Base-by-base conservation (phyloP, 2,797 vertebrate genomes). In the Falco naumanni region DNA sequence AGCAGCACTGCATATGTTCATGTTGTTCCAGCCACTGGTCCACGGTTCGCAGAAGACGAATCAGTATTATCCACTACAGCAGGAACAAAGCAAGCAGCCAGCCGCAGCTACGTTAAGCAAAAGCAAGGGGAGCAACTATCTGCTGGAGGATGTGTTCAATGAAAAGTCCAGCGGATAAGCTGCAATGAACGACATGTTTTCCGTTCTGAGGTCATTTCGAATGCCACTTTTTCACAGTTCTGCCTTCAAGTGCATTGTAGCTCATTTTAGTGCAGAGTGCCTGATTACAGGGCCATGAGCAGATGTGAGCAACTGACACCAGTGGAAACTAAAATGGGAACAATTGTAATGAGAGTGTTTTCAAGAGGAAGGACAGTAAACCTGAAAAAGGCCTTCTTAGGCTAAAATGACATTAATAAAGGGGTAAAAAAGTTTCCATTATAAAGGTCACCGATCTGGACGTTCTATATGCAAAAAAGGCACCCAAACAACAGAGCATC, bases 401-500 rank as follows among this genome's bases (percentile, higher is more conserved):
- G 31, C 14, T 74, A 43, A 72, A 86, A 51, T 16, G 2, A 29
- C n/a, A 70, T 14, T 45, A 88, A 76, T 0, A 1, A 3, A 18
- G 4, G 10, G 12, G 7, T 15, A 3, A 11, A 39, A 69, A 1
- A 2, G 3, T 13, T 7, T 13, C 7, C 18, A 5, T 10, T 47
- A 61, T 6, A 50, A 65, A 76, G 14, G 25, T 48, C 13, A 6
- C 9, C 11, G 51, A 34, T 41, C 22, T 72, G n/a, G n/a, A 76
- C 50, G 63, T 25, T 74, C 31, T 29, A 18, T 9, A 81, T 11
- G 10, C 41, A 84, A 79, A 76, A 81, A 19, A 84, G 5, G 34
- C 50, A 75, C 6, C 5, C 18, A 31, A 61, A 84, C 13, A 68
- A 51, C 19, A 74, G 4, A 47, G 11, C 88, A 50, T 1, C 74